Evolutionary conservation across 2,113 vertebrate species (phyloP).

Genomic region (Clinocottus analis): DNA sequence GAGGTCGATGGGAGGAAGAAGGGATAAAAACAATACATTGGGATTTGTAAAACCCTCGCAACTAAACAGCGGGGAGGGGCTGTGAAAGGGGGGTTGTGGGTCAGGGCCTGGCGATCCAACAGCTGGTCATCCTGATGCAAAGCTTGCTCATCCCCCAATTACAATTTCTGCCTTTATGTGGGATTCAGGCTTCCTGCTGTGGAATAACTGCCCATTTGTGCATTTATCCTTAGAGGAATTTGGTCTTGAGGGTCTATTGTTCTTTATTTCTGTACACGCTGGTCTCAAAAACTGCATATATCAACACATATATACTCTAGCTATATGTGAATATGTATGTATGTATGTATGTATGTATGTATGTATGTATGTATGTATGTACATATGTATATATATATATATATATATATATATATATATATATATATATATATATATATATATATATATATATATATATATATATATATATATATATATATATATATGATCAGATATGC

Average conservation of each 20-base stretch:
- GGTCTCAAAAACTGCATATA: neutral
- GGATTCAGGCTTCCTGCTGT: neutral
- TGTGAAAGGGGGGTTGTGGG: neutral
- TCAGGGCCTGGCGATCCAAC: slow-evolving; percentile 8
- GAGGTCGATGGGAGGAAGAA: neutral
- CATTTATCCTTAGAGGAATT: neutral
- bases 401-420: no score
- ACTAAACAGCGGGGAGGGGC: neutral
- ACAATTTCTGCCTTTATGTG: neutral
- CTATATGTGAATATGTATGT: no score
- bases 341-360: no score
- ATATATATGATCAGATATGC: slow-evolving; percentile 47
- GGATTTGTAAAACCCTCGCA: neutral
- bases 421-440: no score
- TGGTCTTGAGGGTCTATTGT: neutral
- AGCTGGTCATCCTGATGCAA: slow-evolving; percentile 4
- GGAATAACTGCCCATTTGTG: slow-evolving; percentile 2
- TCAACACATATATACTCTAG: no score
- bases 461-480: no score
- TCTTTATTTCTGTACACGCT: neutral
- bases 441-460: no score
- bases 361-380: no score
- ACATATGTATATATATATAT: no score
- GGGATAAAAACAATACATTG: neutral
- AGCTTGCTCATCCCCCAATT: slow-evolving; percentile 6